These are phyloP conservation scores for Drosophila tropicalis DNA, from an alignment of 1,140 invertebrate genomes.

Conservation along the genomic window DNA sequence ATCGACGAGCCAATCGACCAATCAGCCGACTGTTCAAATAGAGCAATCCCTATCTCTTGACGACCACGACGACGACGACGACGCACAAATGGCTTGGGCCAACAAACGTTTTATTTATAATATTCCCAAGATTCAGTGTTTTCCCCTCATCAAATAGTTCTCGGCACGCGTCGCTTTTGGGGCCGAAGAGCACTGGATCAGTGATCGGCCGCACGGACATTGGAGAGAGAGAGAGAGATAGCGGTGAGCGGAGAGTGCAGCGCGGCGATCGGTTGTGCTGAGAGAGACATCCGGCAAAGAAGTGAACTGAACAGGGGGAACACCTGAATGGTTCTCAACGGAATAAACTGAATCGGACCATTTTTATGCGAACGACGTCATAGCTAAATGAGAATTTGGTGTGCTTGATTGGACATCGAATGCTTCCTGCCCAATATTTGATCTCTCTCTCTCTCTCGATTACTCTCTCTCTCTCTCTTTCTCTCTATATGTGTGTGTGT, in stretches of 20 bases:
- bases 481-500: not conserved
- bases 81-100: constrained; percentile 52
- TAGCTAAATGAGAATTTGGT: constrained; percentile 13
- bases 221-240: no score
- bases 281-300: constrained; percentile 53
- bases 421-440: constrained; percentile 30
- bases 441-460: not conserved
- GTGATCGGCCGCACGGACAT: not conserved
- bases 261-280: constrained; percentile 26
- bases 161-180: constrained; percentile 28
- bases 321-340: constrained; percentile 38
- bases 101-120: constrained; percentile 59
- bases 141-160: constrained; percentile 10
- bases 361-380: constrained; percentile 6
- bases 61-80: constrained; percentile 24
- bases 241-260: not conserved
- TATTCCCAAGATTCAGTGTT: constrained; percentile 35
- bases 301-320: constrained; percentile 3
- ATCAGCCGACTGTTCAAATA: constrained; percentile 1
- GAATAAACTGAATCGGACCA: constrained; percentile 4
- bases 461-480: not conserved
- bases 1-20: constrained; percentile 11
- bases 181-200: constrained; percentile 18
- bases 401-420: constrained; percentile 25
- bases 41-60: constrained; percentile 1